Base-by-base conservation (phyloP, 2,888 invertebrate genomes). In the Noctua fimbriata region DNA sequence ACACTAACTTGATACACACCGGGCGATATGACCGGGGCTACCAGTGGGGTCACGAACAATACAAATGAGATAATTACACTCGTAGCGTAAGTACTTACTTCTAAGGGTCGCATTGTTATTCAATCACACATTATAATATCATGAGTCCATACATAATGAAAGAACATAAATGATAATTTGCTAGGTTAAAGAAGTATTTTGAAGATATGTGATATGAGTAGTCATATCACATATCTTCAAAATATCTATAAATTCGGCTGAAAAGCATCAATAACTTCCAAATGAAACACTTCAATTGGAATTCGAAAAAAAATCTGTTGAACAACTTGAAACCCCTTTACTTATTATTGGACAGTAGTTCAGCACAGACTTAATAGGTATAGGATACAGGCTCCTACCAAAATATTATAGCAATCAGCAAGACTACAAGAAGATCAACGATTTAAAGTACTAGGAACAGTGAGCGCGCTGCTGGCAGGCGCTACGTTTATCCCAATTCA, bases 401-500 rank as follows among this genome's bases (percentile, higher is more conserved):
- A 49, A 24, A n/a, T 67, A n/a, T 36, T n/a, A 66, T n/a, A 36
- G 73, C 73, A 66, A 49, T 66, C n/a, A 36, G 18, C 32, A 24
- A 65, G 32, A 65, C 24, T 66, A 49, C 47, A 73, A 65, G 12
- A 7, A 32, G 10, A 32, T 49, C 21, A 49, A 49, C 32, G 58
- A 58, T 7, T 44, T 12, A 2, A 28, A 14, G 24, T 32, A 24
- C 16, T 24, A 63, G 44, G 24, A 47, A 9, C 73, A 24, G 47
- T 32, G 52, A 60, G 28, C 28, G 60, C 28, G 58, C 21, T 28
- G 14, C 58, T 58, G 12, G n/a, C 55, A n/a, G n/a, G 58, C 9
- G 55, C 55, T 55, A 12, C 24, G n/a, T 58, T 58, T n/a, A 52
- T 21, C 52, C 21, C 9, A 52, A 52, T 52, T 12, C 4, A 14